phyloP scores from a whole-genome alignment of 2,797 vertebrate species.

The Falco biarmicus region DNA sequence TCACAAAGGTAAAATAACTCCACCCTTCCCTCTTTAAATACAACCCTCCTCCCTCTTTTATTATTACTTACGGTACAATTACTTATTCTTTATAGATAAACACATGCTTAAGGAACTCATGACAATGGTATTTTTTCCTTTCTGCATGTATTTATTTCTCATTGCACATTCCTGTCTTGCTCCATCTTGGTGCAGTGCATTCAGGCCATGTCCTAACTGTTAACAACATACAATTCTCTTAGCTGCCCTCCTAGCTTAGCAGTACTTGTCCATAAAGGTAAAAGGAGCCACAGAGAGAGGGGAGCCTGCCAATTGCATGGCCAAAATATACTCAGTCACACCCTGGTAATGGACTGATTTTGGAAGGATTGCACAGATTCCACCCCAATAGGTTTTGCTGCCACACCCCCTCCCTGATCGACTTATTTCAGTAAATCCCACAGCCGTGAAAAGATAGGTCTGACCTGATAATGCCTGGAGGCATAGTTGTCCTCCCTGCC shows the following conservation, averaged over 20 bases:
- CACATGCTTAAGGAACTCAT: not conserved
- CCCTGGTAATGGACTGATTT: not conserved
- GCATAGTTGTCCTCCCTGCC: not conserved
- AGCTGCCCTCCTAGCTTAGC: not conserved
- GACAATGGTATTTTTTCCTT: not conserved
- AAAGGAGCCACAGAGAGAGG: not conserved
- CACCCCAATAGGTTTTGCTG: not conserved
- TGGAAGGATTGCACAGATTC: conserved; percentile 27
- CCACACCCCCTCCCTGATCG: not conserved
- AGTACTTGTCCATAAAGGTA: not conserved
- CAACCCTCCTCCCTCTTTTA: not conserved
- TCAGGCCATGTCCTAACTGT: not conserved
- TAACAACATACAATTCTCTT: not conserved
- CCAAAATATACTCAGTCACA: conserved; percentile 11
- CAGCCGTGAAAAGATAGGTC: not conserved
- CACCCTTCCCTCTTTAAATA: not conserved
- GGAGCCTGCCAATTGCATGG: not conserved
- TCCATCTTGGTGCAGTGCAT: not conserved
- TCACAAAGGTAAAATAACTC: not conserved
- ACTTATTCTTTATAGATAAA: not conserved
- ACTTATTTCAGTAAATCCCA: conserved; percentile 12
- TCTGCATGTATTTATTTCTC: not conserved
- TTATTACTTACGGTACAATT: not conserved
- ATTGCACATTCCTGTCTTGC: not conserved
- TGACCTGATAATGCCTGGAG: not conserved